Percentiles rank a stretch among this genome's conserved stretches.
These are phyloP conservation scores for Drosophila biarmipes DNA, from an alignment of 1,140 invertebrate species.

Conservation along the genomic window DNA sequence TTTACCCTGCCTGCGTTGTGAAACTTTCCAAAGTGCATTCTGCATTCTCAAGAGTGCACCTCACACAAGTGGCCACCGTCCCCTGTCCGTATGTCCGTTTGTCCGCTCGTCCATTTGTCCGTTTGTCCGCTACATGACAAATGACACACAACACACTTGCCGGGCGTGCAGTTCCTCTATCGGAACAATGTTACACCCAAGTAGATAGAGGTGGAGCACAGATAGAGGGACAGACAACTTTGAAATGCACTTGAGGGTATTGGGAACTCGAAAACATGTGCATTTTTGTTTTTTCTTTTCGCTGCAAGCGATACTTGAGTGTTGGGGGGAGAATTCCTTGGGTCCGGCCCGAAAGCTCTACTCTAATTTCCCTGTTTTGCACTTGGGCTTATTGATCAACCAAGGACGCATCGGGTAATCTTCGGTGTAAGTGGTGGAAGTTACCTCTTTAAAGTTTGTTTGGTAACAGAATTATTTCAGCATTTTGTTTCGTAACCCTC, in stretches of 20 bases:
- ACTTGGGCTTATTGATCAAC: conserved; percentile 1
- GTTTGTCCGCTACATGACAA: conserved; percentile 33
- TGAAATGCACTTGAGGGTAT: conserved; percentile 75
- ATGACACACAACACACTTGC: conserved; percentile 41
- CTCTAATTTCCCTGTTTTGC: conserved; percentile 35
- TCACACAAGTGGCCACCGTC: conserved; percentile 23
- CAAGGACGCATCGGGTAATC: background rate
- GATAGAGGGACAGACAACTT: conserved; percentile 57
- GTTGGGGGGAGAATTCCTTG: background rate
- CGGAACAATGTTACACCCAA: conserved; percentile 41
- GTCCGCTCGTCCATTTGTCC: background rate
- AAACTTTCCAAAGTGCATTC: conserved; percentile 78
- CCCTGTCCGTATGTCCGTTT: background rate
- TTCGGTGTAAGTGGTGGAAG: background rate
- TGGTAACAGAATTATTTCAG: background rate
- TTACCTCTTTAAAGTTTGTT: background rate
- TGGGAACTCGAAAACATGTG: conserved; percentile 19
- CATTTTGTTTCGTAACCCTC: background rate
- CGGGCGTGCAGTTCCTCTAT: conserved; percentile 20
- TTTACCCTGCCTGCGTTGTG: conserved; percentile 6
- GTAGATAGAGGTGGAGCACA: conserved; percentile 18
- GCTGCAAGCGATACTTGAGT: conserved; percentile 2
- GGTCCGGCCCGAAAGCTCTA: background rate
- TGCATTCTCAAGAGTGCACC: conserved; percentile 40
- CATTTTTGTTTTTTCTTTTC: background rate